phyloP scores from a whole-genome alignment of 2,888 invertebrate genomes.

The Cetonia aurata region DNA sequence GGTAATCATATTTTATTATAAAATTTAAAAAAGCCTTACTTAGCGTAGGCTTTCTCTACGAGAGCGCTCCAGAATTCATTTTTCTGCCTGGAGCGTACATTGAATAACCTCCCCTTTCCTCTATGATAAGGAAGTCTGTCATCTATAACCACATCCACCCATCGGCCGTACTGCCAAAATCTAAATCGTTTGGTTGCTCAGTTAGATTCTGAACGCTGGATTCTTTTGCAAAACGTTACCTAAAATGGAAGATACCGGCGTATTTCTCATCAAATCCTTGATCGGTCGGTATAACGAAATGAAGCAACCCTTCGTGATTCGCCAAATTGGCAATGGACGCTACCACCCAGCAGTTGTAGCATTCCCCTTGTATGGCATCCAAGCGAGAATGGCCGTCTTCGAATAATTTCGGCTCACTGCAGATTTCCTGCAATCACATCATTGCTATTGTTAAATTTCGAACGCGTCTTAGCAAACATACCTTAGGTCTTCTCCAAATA shows the following conservation, averaged over 20 bases:
- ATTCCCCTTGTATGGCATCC: conserved; percentile 97
- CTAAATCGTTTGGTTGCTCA: conserved; percentile 67
- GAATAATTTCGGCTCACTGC: conserved; percentile 88
- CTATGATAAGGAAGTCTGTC: conserved; percentile 90
- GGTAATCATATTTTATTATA: not conserved
- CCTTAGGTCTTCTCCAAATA: conserved; percentile 16
- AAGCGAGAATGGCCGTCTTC: conserved; percentile 96
- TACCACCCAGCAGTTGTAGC: conserved; percentile 97
- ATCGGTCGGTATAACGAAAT: conserved; percentile 95
- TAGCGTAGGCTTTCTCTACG: conserved; percentile 95
- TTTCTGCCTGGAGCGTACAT: conserved; percentile 86
- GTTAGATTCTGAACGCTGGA: not conserved
- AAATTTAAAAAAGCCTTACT: conserved; percentile 67
- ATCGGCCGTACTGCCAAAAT: conserved; percentile 95
- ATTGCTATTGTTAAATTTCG: not conserved
- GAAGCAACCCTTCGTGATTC: conserved; percentile 86
- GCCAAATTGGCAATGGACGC: conserved; percentile 97
- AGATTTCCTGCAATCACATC: conserved; percentile 79
- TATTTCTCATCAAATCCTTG: conserved; percentile 95
- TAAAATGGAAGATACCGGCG: conserved; percentile 94
- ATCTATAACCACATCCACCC: conserved; percentile 94
- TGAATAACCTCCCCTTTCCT: conserved; percentile 79
- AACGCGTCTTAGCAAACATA: not conserved
- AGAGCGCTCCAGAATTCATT: conserved; percentile 98
- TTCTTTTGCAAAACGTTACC: conserved; percentile 67